Evolutionary conservation across 2,888 invertebrate genomes (phyloP).

Genomic region (Cosmorhoe ocellata): DNA sequence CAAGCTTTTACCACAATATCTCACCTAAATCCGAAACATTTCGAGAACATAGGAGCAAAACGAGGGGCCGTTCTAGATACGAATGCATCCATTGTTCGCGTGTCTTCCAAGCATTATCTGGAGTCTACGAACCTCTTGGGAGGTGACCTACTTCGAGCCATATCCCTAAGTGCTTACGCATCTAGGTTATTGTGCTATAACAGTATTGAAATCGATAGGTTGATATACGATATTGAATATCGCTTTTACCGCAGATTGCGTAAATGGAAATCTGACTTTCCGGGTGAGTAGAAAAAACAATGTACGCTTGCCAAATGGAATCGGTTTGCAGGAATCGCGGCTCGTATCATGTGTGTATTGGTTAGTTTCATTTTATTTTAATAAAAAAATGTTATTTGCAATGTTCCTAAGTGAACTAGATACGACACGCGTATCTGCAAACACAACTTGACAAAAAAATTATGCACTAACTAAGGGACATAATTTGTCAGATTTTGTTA

Average conservation of each 20-base stretch:
- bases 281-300: constrained; percentile 48
- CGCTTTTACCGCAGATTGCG: constrained; percentile 64
- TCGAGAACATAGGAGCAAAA: constrained; percentile 36
- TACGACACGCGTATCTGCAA: too few species aligned
- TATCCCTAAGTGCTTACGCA: constrained; percentile 73
- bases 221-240: constrained; percentile 55
- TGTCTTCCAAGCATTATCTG: constrained; percentile 64
- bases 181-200: constrained; percentile 69
- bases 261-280: constrained; percentile 59
- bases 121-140: constrained; percentile 59
- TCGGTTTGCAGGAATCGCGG: constrained; percentile 26
- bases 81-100: constrained; percentile 60
- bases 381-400: constrained; percentile 12
- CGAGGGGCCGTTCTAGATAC: constrained; percentile 44
- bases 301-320: constrained; percentile 44
- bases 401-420: too few species aligned
- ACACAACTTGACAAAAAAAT: too few species aligned
- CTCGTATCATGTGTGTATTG: constrained; percentile 11
- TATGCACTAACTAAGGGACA: too few species aligned
- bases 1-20: constrained; percentile 31
- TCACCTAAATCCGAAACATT: constrained; percentile 35
- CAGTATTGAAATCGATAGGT: constrained; percentile 58
- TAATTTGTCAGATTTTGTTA: too few species aligned
- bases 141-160: constrained; percentile 68
- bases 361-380: constrained; percentile 14